Base-by-base conservation (phyloP, 30 jellyfish, hydroid and myxozoan genomes). In the Aurelia coerulea region DNA sequence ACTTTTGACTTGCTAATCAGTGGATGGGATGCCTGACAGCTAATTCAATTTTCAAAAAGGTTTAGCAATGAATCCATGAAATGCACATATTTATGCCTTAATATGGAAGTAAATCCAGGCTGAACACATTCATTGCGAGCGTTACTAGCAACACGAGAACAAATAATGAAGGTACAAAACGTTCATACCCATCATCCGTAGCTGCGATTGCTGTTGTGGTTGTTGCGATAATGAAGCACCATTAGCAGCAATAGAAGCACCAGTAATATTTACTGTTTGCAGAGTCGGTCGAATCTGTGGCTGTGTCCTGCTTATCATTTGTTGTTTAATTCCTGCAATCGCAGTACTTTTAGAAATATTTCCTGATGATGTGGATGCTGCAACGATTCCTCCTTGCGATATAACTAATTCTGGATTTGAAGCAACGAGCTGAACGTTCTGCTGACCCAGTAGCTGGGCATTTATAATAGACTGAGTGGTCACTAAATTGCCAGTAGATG, bases 141-240 rank as follows among this genome's bases (percentile, higher is more conserved):
- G 2, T 7, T 46, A 46, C 12, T 46, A 46, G 14, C 56, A 46
- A 46, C 53, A 46, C 8, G 6, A 39, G 51, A 39, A 39, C 6
- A 39, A 0, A 39, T 46, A 6, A 46, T 1, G 8, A 8, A 46
- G 14, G 13, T 9, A 46, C 56, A 46, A 46, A 4, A 9, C 15
- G 56, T 46, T 46, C 56, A 14, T 46, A 46, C 92, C 86, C 86
- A 83, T 62, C 92, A 72, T 72, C 16, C 92, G 14, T 18, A 83
- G 42, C 60, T 83, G 92, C 14, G 62, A 71, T 58, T 83, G 92
- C 23, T 72, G 80, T 18, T 83, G 92, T 46, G 62, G 80, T 58
- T 83, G 92, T 23, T 72, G 80, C 13, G 75, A 51, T 23, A 62
- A 69, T 11, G 92, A 54, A 14, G 86, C 86, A 3, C 92, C 92